Base-by-base conservation (phyloP, 23 tunicate genomes). In the Trididemnum nubilum region DNA sequence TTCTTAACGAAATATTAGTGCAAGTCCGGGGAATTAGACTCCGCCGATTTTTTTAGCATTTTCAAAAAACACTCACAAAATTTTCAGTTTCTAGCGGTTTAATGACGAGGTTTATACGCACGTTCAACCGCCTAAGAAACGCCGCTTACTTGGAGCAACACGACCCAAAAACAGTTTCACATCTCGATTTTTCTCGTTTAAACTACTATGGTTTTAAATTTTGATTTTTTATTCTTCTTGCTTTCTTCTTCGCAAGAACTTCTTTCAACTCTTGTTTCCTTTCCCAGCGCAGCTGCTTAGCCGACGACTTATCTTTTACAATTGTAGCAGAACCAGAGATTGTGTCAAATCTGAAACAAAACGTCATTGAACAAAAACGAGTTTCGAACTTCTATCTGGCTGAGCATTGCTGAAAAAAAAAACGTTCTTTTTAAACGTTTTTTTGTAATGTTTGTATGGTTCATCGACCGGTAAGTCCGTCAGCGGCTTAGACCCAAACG, bases 271-370 rank as follows among this genome's bases (percentile, higher is more conserved):
- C 88, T 30, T 60, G 79, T 40, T 90, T 85, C 28, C 72, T 34
- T 36, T 90, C 96, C 96, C 96, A 90, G 31, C 80, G 60, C 31
- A 90, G 60, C 36, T 90, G 96, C 65, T 84, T 84, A 23, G 75
- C 79, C 25, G 81, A 78, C n/a, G 89, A 57, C 22, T 59, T 76
- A 37, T 85, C 89, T 36, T 76, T 72, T 79, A 82, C 83, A 0
- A 71, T 49, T 7, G 83, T 63, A 0, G 96, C 89, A 22, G 72
- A 29, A 51, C 89, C 80, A 34, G 78, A 73, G 34, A 40, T 66
- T 0, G 86, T n/a, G 35, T 80, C 89, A 26, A 80, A 36, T 35
- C 96, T 90, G 64, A 21, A 82, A 74, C 22, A 7, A 63, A 63
- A 23, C 19, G 7, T 9, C 18, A 64, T 12, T 64, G 5, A 26